Conservation (phyloP, 2,113 vertebrate species). For the Cathartes aura region DNA sequence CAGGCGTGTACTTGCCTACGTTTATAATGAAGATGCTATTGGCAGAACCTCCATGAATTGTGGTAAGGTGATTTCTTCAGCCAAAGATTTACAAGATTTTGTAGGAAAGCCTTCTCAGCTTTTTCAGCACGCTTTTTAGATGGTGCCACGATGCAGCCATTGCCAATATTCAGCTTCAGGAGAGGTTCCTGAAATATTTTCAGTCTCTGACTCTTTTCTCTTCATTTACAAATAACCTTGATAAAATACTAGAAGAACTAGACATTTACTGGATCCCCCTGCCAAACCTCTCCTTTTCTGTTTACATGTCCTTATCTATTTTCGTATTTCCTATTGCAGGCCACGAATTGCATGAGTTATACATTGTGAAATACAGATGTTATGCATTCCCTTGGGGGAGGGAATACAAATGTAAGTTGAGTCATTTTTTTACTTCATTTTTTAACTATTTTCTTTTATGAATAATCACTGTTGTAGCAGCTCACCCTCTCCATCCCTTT, state of each 20-base stretch:
- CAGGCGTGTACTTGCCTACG: conserved; percentile 22
- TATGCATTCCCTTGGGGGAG: neutral
- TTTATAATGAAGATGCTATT: conserved; percentile 51
- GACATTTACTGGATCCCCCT: neutral
- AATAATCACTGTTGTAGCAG: neutral
- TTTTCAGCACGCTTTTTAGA: neutral
- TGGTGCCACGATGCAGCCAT: neutral
- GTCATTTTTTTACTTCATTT: neutral
- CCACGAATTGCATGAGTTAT: neutral
- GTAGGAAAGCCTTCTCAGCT: neutral
- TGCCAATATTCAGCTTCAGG: conserved; percentile 14
- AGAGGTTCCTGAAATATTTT: conserved; percentile 34
- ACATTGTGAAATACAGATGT: neutral
- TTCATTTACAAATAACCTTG: conserved; percentile 30
- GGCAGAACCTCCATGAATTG: conserved; percentile 32
- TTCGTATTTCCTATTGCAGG: neutral
- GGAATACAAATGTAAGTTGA: neutral
- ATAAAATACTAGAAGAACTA: conserved; percentile 17
- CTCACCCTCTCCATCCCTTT: neutral
- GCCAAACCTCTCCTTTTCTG: neutral
- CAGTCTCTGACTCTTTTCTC: neutral
- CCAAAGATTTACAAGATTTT: conserved; percentile 2
- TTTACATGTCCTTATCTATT: neutral
- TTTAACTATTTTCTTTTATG: neutral
- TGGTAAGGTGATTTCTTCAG: conserved; percentile 32